Evolutionary conservation across 1,140 invertebrate species (phyloP).

Genomic region (Hetaerina americana): DNA sequence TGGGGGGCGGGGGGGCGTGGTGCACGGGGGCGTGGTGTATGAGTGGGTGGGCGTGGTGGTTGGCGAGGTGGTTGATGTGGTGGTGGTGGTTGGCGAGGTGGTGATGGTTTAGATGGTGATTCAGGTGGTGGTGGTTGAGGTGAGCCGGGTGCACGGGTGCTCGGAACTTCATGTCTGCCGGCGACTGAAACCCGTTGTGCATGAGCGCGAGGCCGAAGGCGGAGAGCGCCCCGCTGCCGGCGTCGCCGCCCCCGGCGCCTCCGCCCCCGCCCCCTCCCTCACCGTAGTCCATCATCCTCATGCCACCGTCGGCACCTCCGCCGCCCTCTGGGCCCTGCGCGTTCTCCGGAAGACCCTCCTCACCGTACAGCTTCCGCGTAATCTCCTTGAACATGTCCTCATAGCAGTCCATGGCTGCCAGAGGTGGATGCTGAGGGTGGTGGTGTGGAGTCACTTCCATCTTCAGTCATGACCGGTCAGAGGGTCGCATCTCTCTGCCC

Average conservation of each 20-base stretch:
- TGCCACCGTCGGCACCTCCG: conserved; percentile 25
- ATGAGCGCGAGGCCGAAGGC: conserved; percentile 54
- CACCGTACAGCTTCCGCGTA: conserved; percentile 76
- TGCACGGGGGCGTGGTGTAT: conserved; percentile 4
- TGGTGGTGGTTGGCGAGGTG: background rate
- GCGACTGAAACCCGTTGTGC: conserved; percentile 53
- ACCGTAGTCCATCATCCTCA: conserved; percentile 5
- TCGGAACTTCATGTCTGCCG: background rate
- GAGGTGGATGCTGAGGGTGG: background rate
- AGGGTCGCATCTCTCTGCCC: background rate
- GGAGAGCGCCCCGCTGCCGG: conserved; percentile 23
- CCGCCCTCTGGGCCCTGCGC: background rate
- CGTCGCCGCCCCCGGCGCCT: conserved; percentile 4
- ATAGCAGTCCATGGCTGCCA: conserved; percentile 39
- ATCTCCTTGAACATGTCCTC: conserved; percentile 78
- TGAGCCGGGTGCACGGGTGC: background rate
- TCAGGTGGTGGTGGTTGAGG: conserved; percentile 7
- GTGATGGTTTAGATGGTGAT: conserved; percentile 12
- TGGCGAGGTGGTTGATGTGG: background rate
- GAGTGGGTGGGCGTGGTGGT: background rate
- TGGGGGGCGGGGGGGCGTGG: conserved; percentile 4
- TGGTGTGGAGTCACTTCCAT: background rate
- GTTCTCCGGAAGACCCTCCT: conserved; percentile 40
- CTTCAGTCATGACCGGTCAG: background rate
- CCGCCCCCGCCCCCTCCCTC: conserved; percentile 3